Evolutionary conservation across 2,113 vertebrate species (phyloP).

Genomic region (Natator depressus): DNA sequence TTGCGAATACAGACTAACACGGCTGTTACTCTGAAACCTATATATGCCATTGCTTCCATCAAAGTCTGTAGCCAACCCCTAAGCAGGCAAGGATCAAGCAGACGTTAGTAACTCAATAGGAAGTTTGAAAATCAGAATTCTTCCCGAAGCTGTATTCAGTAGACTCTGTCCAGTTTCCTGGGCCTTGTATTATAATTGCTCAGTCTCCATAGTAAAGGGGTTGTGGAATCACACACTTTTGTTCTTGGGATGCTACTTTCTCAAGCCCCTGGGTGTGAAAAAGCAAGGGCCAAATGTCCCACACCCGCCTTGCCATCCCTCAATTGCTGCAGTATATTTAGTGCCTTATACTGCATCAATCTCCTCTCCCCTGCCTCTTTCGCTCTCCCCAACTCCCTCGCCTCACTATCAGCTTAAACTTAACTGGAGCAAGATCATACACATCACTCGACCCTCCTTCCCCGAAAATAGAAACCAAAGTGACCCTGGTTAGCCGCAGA

Average conservation of each 20-base stretch:
- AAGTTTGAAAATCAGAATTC: conserved; percentile 56
- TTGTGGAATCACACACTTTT: conserved; percentile 74
- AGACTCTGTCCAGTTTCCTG: conserved; percentile 63
- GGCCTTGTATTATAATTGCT: conserved; percentile 77
- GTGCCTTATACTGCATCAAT: not conserved
- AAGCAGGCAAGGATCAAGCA: not conserved
- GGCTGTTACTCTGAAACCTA: not conserved
- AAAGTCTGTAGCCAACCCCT: not conserved
- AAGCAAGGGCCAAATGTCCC: not conserved
- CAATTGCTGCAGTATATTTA: not conserved
- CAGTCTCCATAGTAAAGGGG: conserved; percentile 51
- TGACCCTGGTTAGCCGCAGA: conserved; percentile 73
- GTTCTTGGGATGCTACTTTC: conserved; percentile 50
- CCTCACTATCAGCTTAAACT: conserved; percentile 2
- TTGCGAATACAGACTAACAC: no score
- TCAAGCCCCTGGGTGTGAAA: conserved; percentile 31
- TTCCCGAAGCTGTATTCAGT: conserved; percentile 73
- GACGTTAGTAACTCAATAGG: conserved; percentile 14
- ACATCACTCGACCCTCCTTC: not conserved
- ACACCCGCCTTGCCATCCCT: not conserved
- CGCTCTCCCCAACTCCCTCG: not conserved
- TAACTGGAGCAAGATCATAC: conserved; percentile 69
- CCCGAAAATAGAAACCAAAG: conserved; percentile 75
- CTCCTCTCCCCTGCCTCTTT: conserved; percentile 2
- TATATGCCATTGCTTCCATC: not conserved